Evolutionary conservation across 1,140 invertebrate species (phyloP).

Genomic region (Vanessa atalanta): DNA sequence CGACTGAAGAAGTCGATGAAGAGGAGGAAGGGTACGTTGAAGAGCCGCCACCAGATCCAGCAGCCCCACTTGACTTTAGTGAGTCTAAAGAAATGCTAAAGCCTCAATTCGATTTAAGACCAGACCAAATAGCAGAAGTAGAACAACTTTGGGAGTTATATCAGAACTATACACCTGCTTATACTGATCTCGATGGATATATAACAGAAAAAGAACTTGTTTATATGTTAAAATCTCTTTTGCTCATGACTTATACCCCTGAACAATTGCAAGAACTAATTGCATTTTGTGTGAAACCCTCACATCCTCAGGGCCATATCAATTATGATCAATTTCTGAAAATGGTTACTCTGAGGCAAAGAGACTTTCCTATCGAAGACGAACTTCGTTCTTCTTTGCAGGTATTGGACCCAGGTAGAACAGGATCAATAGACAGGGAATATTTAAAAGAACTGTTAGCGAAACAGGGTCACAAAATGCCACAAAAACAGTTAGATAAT

Average conservation of each 20-base stretch:
- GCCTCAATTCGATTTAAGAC: slow-evolving; percentile 61
- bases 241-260: slow-evolving; percentile 66
- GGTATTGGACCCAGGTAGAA: slow-evolving; percentile 61
- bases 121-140: slow-evolving; percentile 67
- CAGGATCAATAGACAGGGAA: slow-evolving; percentile 63
- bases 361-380: slow-evolving; percentile 66
- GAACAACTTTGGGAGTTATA: slow-evolving; percentile 70
- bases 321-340: slow-evolving; percentile 69
- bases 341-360: slow-evolving; percentile 69
- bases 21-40: slow-evolving; percentile 64
- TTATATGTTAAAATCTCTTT: slow-evolving; percentile 69
- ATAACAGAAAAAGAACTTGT: slow-evolving; percentile 72
- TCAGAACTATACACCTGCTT: slow-evolving; percentile 72
- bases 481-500: slow-evolving; percentile 56
- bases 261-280: slow-evolving; percentile 71
- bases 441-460: slow-evolving; percentile 59
- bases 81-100: slow-evolving; percentile 69
- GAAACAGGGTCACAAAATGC: slow-evolving; percentile 66
- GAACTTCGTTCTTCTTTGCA: slow-evolving; percentile 65
- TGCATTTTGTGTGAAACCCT: slow-evolving; percentile 63
- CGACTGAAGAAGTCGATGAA: slow-evolving; percentile 50
- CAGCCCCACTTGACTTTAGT: slow-evolving; percentile 64
- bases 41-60: slow-evolving; percentile 66
- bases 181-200: slow-evolving; percentile 65
- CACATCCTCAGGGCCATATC: slow-evolving; percentile 67